These are phyloP conservation scores for Epinephelus coioides DNA, from an alignment of 2,797 vertebrate genomes.

Conservation along the genomic window DNA sequence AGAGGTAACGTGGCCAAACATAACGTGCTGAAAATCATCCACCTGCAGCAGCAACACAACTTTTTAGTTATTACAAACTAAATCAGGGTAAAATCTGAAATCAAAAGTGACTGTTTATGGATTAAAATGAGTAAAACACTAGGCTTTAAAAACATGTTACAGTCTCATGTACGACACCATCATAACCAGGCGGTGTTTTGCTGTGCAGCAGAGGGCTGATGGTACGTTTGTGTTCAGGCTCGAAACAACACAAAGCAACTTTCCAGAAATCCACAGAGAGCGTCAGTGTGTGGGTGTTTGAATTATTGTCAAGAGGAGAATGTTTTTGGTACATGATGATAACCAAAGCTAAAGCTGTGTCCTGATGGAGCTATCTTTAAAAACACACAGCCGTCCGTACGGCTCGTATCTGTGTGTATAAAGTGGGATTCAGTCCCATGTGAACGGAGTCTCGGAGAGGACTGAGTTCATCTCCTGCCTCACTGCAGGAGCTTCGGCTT, in stretches of 20 bases:
- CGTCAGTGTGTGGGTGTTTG: background rate
- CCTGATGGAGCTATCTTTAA: background rate
- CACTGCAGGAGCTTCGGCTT: constrained; percentile 23
- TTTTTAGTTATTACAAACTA: too few species aligned
- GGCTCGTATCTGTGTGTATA: constrained; percentile 2
- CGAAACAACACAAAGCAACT: background rate
- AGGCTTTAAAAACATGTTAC: too few species aligned
- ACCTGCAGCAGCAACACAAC: too few species aligned
- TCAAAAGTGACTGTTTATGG: too few species aligned
- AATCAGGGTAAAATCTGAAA: too few species aligned
- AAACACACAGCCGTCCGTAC: background rate
- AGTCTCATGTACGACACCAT: background rate
- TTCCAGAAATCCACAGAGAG: background rate
- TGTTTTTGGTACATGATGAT: background rate
- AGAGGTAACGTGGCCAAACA: too few species aligned
- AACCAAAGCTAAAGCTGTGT: background rate
- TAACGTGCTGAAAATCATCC: too few species aligned
- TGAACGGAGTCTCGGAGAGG: background rate
- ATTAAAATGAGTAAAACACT: too few species aligned
- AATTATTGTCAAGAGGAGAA: constrained; percentile 3
- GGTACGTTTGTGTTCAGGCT: background rate
- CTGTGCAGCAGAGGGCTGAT: background rate
- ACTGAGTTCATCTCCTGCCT: constrained; percentile 9
- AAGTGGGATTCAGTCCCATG: background rate
- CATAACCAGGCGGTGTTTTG: background rate